These are phyloP conservation scores for Danionella cerebrum DNA, from an alignment of 2,113 vertebrate species.

Conservation along the genomic window DNA sequence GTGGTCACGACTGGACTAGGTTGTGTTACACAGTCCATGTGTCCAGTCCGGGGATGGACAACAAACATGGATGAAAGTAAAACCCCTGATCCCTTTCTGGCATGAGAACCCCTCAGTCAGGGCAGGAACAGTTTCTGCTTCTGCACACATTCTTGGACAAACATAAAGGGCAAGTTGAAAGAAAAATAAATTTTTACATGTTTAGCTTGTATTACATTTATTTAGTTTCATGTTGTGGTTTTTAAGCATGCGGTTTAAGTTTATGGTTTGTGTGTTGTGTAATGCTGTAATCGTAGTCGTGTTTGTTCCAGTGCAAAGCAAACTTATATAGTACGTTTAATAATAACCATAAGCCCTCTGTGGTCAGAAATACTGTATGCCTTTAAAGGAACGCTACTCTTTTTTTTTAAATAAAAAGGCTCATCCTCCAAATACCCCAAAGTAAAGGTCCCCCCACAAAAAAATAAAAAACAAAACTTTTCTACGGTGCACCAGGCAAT, in stretches of 20 bases:
- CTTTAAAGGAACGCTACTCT: too few species aligned
- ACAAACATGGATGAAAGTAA: constrained; percentile 39
- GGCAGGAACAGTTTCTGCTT: background rate
- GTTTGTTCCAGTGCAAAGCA: background rate
- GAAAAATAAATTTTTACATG: background rate
- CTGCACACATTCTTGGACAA: background rate
- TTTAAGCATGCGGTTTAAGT: background rate
- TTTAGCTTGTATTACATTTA: background rate
- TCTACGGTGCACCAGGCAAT: too few species aligned
- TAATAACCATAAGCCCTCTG: background rate
- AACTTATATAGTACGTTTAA: background rate
- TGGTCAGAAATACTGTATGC: background rate
- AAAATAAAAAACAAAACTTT: too few species aligned
- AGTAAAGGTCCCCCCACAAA: too few species aligned
- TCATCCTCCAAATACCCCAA: too few species aligned
- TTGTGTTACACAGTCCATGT: constrained; percentile 62
- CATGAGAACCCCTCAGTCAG: background rate
- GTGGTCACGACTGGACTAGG: constrained; percentile 58
- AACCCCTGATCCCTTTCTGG: constrained; percentile 35
- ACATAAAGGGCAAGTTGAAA: background rate
- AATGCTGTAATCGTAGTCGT: background rate
- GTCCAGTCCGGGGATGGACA: constrained; percentile 46
- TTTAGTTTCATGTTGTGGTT: background rate
- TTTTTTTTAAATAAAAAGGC: too few species aligned
- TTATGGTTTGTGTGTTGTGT: background rate